A percentile compares a stretch with the other conserved stretches of the same genome.
Conservation (phyloP, 2,888 invertebrate species). For the Acanthosepion pharaonis region DNA sequence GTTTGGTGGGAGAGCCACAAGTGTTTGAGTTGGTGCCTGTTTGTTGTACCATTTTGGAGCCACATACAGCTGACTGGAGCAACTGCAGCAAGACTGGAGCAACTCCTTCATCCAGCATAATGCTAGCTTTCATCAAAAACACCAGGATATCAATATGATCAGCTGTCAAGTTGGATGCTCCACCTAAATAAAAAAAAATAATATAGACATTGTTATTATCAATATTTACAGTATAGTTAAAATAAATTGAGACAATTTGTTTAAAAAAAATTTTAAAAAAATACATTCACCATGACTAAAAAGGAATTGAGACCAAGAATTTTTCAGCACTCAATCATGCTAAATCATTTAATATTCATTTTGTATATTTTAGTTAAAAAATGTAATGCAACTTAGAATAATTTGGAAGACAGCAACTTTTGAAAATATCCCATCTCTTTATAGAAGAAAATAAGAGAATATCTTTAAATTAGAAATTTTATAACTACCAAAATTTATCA, state of each 20-base stretch:
- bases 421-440: background rate
- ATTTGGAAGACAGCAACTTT: background rate
- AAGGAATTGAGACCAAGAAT: too few species aligned
- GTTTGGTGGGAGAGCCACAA: conserved; percentile 62
- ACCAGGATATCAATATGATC: conserved; percentile 79
- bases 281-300: too few species aligned
- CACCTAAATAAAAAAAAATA: background rate
- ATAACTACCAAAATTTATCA: background rate
- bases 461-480: too few species aligned
- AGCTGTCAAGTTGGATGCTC: background rate
- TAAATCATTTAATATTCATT: background rate
- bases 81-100: conserved; percentile 92
- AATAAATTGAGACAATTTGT: background rate
- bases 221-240: background rate
- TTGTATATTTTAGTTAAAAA: background rate
- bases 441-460: background rate
- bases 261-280: too few species aligned
- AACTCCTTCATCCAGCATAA: conserved; percentile 90
- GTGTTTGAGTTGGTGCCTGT: conserved; percentile 53
- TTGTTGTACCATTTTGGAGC: conserved; percentile 58
- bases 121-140: conserved; percentile 86
- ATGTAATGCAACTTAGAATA: background rate
- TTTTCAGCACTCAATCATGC: background rate
- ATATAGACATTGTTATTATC: background rate
- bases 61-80: conserved; percentile 89